A percentile compares a stretch with the other conserved stretches of the same genome.
Evolutionary conservation across 1,140 invertebrate genomes (phyloP).

Genomic region (Hyphantria cunea): DNA sequence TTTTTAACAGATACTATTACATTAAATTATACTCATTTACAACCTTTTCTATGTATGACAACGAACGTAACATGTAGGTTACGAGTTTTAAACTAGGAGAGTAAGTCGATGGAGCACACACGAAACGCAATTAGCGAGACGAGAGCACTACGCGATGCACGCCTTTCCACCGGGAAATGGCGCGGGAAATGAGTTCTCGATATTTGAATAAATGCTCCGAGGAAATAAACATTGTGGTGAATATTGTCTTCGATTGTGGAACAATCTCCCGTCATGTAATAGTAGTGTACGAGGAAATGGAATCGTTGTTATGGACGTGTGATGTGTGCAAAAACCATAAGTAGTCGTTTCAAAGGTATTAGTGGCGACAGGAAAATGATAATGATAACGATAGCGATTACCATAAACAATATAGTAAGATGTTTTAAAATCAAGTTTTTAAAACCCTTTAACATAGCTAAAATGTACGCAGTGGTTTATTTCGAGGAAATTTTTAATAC

Average conservation of each 20-base stretch:
- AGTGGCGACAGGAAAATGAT: conserved; percentile 22
- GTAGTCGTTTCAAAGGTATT: conserved; percentile 29
- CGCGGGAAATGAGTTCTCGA: conserved; percentile 73
- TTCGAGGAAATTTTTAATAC: too few relatives aligned
- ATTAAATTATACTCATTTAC: too few relatives aligned
- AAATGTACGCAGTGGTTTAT: too few relatives aligned
- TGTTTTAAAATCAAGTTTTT: too few relatives aligned
- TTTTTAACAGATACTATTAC: too few relatives aligned
- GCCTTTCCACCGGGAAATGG: conserved; percentile 57
- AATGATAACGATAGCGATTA: too few relatives aligned
- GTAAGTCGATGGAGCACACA: conserved; percentile 35
- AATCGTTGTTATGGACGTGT: conserved; percentile 14
- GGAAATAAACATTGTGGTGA: conserved; percentile 76
- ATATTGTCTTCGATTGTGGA: conserved; percentile 59
- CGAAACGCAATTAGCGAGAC: conserved; percentile 55
- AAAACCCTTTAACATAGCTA: too few relatives aligned
- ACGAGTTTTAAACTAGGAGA: conserved; percentile 14
- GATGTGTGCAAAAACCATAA: conserved; percentile 16
- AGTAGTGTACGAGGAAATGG: conserved; percentile 28
- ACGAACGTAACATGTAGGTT: too few relatives aligned
- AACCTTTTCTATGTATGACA: too few relatives aligned
- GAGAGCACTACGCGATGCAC: conserved; percentile 21
- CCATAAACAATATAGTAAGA: too few relatives aligned
- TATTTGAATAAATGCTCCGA: conserved; percentile 71
- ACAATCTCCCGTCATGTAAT: conserved; percentile 41